These are phyloP conservation scores for Calliopum simillimum DNA, from an alignment of 2,888 invertebrate species.

Conservation along the genomic window DNA sequence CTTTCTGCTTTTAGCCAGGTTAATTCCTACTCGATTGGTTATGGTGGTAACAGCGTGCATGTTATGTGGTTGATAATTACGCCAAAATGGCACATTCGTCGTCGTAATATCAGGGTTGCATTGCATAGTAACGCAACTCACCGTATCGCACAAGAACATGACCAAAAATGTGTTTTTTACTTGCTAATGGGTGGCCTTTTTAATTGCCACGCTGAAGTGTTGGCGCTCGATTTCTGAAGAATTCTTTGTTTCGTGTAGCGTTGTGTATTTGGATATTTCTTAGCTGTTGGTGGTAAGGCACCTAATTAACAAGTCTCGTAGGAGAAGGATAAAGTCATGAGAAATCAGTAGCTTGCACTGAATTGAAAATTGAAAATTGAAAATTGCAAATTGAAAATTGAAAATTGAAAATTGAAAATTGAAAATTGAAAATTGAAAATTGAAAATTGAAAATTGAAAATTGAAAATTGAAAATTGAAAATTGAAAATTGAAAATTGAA, in stretches of 20 bases:
- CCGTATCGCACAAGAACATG: slow-evolving; percentile 4
- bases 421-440: too few species aligned
- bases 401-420: too few species aligned
- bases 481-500: too few species aligned
- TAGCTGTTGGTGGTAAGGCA: too few species aligned
- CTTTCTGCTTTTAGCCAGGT: background rate
- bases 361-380: too few species aligned
- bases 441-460: too few species aligned
- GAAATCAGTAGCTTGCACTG: too few species aligned
- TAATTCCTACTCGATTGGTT: slow-evolving; percentile 15
- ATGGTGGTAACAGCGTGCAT: slow-evolving; percentile 11
- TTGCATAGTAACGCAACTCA: background rate
- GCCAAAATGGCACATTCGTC: slow-evolving; percentile 32
- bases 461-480: too few species aligned
- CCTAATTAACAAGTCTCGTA: too few species aligned
- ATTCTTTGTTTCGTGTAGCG: background rate
- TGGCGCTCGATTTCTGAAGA: slow-evolving; percentile 10
- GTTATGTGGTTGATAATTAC: slow-evolving; percentile 37
- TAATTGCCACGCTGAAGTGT: slow-evolving; percentile 16
- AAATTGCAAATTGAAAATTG: too few species aligned
- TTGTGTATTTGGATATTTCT: too few species aligned
- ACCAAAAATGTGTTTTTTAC: slow-evolving; percentile 9
- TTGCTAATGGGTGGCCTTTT: slow-evolving; percentile 26
- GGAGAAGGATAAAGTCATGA: too few species aligned
- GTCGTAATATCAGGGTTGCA: slow-evolving; percentile 24